Evolutionary conservation across 2,113 vertebrate species (phyloP).

Genomic region (Nesogale talazaci): DNA sequence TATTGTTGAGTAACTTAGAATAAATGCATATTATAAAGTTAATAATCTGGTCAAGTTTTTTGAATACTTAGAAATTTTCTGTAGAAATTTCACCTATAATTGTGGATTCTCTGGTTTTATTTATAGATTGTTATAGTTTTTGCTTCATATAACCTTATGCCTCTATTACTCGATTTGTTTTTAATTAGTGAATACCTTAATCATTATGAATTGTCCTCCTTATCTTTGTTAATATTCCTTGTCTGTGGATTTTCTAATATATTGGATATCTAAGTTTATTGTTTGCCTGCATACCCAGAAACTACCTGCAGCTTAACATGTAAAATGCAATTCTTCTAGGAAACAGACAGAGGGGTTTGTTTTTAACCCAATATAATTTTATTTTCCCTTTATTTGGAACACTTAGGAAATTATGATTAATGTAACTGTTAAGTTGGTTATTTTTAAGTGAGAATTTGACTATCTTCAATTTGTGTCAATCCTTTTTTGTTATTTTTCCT

Average conservation of each 20-base stretch:
- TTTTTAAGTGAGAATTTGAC: not conserved
- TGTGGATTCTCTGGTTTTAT: not conserved
- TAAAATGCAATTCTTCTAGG: not conserved
- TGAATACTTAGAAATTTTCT: not conserved
- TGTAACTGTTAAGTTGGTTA: not conserved
- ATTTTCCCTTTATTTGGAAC: not conserved
- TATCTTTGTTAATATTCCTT: constrained; percentile 15
- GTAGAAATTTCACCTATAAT: not conserved
- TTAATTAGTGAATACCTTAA: not conserved
- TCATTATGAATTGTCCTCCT: not conserved
- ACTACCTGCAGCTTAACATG: not conserved
- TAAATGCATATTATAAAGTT: not conserved
- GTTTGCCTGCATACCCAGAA: not conserved
- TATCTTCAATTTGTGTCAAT: not conserved
- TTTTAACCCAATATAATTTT: not conserved
- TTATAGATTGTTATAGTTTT: not conserved
- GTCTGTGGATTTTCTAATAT: not conserved
- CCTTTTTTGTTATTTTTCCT: not conserved
- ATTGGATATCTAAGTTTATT: not conserved
- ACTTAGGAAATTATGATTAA: not conserved
- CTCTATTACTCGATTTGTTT: not conserved
- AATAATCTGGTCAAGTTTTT: not conserved
- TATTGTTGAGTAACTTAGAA: not conserved
- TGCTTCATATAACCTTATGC: not conserved
- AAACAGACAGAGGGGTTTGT: not conserved